These are phyloP conservation scores for Pectinophora gossypiella DNA, from an alignment of 1,140 invertebrate genomes.

Conservation along the genomic window DNA sequence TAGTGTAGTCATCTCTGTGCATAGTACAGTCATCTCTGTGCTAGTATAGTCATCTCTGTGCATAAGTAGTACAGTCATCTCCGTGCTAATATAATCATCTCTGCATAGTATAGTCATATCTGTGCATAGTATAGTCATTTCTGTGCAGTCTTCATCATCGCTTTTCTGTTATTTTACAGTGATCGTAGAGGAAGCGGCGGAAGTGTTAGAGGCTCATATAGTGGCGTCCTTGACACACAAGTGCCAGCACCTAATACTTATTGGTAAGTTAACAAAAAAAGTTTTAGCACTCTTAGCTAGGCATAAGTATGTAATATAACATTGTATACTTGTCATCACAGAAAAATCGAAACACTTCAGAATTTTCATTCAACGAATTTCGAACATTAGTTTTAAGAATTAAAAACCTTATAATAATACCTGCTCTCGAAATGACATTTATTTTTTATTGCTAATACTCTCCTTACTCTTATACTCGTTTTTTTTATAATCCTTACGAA, in stretches of 20 bases:
- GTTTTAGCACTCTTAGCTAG: no score
- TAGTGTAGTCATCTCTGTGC: neutral
- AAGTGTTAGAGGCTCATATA: constrained; percentile 87
- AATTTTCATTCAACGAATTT: no score
- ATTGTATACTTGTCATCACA: no score
- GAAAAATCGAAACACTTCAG: no score
- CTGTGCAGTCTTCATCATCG: neutral
- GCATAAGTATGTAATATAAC: no score
- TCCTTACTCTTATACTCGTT: no score
- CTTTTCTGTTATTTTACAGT: constrained; percentile 58
- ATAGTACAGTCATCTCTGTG: neutral
- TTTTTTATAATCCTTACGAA: no score
- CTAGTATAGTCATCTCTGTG: neutral
- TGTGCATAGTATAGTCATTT: neutral
- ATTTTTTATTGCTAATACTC: no score
- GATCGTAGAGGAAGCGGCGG: constrained; percentile 90
- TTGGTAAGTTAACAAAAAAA: constrained; percentile 77
- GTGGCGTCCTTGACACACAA: constrained; percentile 80
- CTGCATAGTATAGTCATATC: neutral
- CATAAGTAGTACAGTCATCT: neutral
- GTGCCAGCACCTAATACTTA: constrained; percentile 88
- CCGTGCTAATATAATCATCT: no score
- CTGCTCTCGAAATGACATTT: no score
- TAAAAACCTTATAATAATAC: no score
- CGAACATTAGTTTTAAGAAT: no score